Evolutionary conservation across 2,888 invertebrate species (phyloP), one percentile per base, ranked within the genome.

Genomic region (Stenoptilia bipunctidactyla): DNA sequence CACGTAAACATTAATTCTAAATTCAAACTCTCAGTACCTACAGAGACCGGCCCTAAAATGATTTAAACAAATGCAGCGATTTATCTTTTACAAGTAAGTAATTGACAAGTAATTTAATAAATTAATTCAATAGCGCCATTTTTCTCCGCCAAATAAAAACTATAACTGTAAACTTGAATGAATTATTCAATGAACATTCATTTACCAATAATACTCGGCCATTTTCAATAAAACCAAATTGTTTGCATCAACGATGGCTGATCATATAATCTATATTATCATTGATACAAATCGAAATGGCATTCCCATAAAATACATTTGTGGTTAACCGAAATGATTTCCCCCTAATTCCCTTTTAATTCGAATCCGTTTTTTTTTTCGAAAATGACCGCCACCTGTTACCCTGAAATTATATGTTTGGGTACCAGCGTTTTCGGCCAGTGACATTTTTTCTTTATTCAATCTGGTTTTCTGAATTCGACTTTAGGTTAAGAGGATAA

Each of bases 271-370:
- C 30, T 30, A 30, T 12, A 30, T 25, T 6, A 25, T 30, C 30
- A n/a, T 51, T 39, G 20, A 8, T 30, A n/a, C 46, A 49, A 49
- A 51, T 41, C 43, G 46, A 45, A 20, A 20, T 20, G 20, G 20
- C 20, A 20, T 20, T 5, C 20, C 52, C 50, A 55, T 59, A 60
- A 61, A 65, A 60, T 47, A 53, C 56, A 59, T 66, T 70, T 67
- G 75, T 56, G 75, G 77, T 69, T 60, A 58, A 61, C 66, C 67
- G 48, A 60, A 20, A 61, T 14, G 60, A 53, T 69, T 71, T 66
- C 64, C 59, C 62, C 68, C 61, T 72, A 71, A 75, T 72, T 70
- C 58, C 44, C 55, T 62, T 74, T 73, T 70, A 72, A 71, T 72
- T 73, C 64, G 52, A 64, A 61, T 37, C 37, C 48, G 40, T 44